phyloP scores from a whole-genome alignment of 1,140 invertebrate species.

The Scaptomyza hsui region DNA sequence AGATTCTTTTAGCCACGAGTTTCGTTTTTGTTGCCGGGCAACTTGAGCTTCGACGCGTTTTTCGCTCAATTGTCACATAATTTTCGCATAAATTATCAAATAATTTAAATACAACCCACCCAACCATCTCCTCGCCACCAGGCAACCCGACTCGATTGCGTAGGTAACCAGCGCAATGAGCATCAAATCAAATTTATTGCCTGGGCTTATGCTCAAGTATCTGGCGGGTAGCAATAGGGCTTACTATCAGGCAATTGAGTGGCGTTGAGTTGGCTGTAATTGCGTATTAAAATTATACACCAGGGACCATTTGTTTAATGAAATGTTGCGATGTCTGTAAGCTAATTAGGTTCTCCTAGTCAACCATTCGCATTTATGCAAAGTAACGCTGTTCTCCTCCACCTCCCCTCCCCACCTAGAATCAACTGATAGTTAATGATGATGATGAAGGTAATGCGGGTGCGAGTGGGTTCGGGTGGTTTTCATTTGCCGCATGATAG shows the following conservation, averaged over 20 bases:
- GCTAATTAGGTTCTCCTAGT: conserved; percentile 67
- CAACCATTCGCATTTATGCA: conserved; percentile 54
- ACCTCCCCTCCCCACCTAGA: background rate
- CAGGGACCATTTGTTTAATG: conserved; percentile 78
- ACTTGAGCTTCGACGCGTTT: conserved; percentile 34
- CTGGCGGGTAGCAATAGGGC: background rate
- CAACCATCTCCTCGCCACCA: conserved; percentile 17
- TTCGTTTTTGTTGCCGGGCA: conserved; percentile 16
- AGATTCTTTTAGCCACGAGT: conserved; percentile 13
- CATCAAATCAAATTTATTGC: conserved; percentile 75
- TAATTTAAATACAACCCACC: conserved; percentile 61
- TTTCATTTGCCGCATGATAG: conserved; percentile 32
- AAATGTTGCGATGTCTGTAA: conserved; percentile 74
- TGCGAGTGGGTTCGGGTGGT: background rate
- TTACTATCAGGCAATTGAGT: conserved; percentile 72
- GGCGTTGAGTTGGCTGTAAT: conserved; percentile 75
- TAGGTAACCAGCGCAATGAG: conserved; percentile 47
- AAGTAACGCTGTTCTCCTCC: conserved; percentile 26
- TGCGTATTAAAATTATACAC: conserved; percentile 81
- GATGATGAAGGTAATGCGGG: conserved; percentile 10
- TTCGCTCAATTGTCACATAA: conserved; percentile 76
- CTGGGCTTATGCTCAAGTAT: conserved; percentile 45
- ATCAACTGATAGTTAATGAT: conserved; percentile 5
- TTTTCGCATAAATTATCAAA: conserved; percentile 80
- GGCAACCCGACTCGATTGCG: conserved; percentile 50